Base-by-base conservation (phyloP, 2,113 vertebrate genomes). In the Percina caprodes region DNA sequence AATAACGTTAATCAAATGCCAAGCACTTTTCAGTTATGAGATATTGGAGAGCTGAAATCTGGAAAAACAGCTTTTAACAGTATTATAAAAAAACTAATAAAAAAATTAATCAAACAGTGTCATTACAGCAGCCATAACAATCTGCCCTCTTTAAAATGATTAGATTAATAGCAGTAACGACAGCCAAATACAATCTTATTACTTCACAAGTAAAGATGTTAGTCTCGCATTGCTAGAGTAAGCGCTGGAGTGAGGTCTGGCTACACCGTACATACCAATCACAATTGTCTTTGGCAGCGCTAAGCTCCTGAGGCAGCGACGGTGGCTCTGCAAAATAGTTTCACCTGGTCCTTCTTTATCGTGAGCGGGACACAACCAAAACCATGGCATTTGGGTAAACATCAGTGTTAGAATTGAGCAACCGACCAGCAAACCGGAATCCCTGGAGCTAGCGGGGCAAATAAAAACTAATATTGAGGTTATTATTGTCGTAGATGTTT, bases 1-100 rank as follows among this genome's bases (percentile, higher is more conserved):
- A 52, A 71, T 42, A 8, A 46, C 35, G 21, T n/a, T 58, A 67
- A 77, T 74, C 35, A 82, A 59, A 77, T 60, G 15, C 30, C 46
- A 39, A 51, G 48, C 60, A 52, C 54, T 65, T 51, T 12, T 56
- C 49, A 46, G 8, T 51, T 9, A 42, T 66, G 66, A 61, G 35
- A 54, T 46, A 49, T 52, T 59, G 49, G 55, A 49, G 74, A 39
- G 61, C 4, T 60, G 51, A 73, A 26, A 75, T 68, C 18, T n/a
- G 26, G 52, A 76, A 59, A 18, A 69, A 52, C 55, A 19, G 26
- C 33, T 76, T 46, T 67, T 62, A 80, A 74, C 58, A 12, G 35
- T 4, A 12, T 61, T 51, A 35, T 42, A 15, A 71, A 21, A 79
- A 67, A 79, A 67, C n/a, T n/a, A n/a, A n/a, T n/a, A n/a, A 12